Evolutionary conservation across 2,888 invertebrate genomes (phyloP).

Genomic region (Polymixis flavicincta): DNA sequence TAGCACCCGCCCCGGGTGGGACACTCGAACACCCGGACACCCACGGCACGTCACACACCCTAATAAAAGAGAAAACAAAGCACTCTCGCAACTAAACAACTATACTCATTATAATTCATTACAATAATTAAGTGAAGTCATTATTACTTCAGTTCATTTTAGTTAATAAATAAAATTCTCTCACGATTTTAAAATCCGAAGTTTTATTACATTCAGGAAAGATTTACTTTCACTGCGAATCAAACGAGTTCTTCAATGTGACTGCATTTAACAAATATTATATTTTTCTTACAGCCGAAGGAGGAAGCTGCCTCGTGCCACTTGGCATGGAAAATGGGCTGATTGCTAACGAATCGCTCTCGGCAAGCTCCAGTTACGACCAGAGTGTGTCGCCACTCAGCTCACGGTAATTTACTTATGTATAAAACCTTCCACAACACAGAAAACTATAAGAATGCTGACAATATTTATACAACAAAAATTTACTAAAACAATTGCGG

Average conservation of each 20-base stretch:
- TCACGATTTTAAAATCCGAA: conserved; percentile 7
- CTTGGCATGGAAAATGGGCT: conserved; percentile 97
- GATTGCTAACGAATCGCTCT: conserved; percentile 96
- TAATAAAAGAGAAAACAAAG: conserved; percentile 76
- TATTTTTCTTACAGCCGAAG: conserved; percentile 79
- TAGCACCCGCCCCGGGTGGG: conserved; percentile 22
- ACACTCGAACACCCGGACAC: conserved; percentile 4
- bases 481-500: conserved; percentile 13
- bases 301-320: conserved; percentile 93
- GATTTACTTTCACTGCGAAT: conserved; percentile 13
- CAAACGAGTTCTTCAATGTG: conserved; percentile 18
- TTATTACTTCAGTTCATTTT: conserved; percentile 36
- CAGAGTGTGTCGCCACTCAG: conserved; percentile 97
- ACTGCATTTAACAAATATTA: conserved; percentile 30
- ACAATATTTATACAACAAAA: background rate
- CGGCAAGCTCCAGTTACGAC: conserved; percentile 96
- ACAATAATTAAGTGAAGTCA: conserved; percentile 22
- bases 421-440: background rate
- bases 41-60: conserved; percentile 49
- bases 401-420: conserved; percentile 92
- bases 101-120: conserved; percentile 53
- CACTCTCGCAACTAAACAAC: conserved; percentile 37
- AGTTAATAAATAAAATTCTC: conserved; percentile 5
- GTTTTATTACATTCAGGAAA: conserved; percentile 18
- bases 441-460: background rate